Conservation (phyloP, 2,797 vertebrate genomes). For the Sarcophilus harrisii region DNA sequence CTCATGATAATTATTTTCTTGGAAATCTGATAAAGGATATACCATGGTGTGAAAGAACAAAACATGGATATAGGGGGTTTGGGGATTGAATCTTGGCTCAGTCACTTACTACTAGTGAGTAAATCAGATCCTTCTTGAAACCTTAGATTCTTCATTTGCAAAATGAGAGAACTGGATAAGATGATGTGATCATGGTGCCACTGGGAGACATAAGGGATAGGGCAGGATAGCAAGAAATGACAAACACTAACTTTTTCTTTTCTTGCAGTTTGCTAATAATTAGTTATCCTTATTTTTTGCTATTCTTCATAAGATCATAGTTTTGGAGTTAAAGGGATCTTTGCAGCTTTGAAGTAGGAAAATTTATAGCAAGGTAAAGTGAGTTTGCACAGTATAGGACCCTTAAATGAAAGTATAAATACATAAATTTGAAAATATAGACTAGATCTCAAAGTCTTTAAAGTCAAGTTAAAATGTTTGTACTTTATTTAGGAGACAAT, state of each 20-base stretch:
- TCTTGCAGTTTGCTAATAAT: neutral
- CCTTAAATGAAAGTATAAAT: neutral
- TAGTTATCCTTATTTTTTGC: neutral
- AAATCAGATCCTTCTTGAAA: neutral
- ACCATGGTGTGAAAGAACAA: neutral
- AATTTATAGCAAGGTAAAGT: neutral
- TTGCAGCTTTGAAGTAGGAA: neutral
- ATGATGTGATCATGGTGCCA: neutral
- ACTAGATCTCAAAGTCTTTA: neutral
- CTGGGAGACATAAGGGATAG: neutral
- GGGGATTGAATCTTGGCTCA: neutral
- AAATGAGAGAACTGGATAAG: neutral
- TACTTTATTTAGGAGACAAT: neutral
- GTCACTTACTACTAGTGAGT: neutral
- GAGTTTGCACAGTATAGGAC: neutral
- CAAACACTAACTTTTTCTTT: neutral
- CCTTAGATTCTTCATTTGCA: neutral
- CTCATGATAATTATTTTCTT: neutral
- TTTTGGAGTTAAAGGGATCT: neutral
- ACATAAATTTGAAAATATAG: neutral
- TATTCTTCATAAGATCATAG: neutral
- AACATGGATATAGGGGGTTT: neutral
- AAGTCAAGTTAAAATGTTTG: neutral
- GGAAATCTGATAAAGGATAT: neutral
- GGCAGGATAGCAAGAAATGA: neutral